These are phyloP conservation scores for Setophaga coronata DNA, from an alignment of 2,113 vertebrate species.

Conservation along the genomic window DNA sequence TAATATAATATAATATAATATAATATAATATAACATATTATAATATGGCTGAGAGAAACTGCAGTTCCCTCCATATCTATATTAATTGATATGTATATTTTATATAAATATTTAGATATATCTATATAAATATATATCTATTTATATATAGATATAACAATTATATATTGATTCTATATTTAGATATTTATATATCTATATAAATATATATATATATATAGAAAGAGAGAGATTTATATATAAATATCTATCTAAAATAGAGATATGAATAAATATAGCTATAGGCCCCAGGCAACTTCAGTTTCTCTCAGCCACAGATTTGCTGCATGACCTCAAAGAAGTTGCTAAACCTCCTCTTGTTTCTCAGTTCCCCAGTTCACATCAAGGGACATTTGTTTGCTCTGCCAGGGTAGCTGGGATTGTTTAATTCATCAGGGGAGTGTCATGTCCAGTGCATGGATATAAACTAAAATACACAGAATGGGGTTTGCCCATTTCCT, in stretches of 20 bases:
- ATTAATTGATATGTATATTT: no score
- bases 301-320: background rate
- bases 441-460: accelerated
- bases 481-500: constrained; percentile 53
- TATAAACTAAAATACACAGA: constrained; percentile 10
- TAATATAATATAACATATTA: no score
- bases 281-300: background rate
- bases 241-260: background rate
- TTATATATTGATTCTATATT: no score
- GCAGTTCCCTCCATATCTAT: no score
- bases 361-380: background rate
- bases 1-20: no score
- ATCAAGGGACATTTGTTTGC: background rate
- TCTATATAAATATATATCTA: no score
- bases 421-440: background rate
- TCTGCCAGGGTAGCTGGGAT: background rate
- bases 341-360: background rate
- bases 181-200: no score
- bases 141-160: background rate
- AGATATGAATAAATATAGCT: background rate
- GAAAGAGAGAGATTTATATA: background rate
- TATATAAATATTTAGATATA: no score
- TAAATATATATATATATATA: background rate
- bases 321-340: background rate
- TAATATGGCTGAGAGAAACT: no score